Base-by-base conservation (phyloP, 2,888 invertebrate genomes). In the Clunio marinus region DNA sequence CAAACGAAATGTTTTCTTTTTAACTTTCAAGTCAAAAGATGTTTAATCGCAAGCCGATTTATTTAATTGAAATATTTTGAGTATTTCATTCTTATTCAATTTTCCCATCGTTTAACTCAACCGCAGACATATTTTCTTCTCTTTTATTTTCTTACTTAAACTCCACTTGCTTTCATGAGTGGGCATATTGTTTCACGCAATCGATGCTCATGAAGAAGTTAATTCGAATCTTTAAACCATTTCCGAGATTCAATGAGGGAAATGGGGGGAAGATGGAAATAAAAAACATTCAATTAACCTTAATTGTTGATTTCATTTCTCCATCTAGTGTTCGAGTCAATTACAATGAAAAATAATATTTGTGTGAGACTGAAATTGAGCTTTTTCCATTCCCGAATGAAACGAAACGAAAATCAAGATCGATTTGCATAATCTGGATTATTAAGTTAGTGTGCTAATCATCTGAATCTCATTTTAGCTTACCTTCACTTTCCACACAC, bases 361-460 rank as follows among this genome's bases (percentile, higher is more conserved):
- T 25, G n/a, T 25, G 55, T n/a, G 25, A 57, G 27, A 25, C 59
- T 59, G 32, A 59, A 59, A 59, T 32, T 59, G 17, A 15, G 32
- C 22, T 32, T 28, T 7, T 3, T 8, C 32, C 20, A 20, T 46
- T 17, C 20, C 13, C 13, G 20, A 60, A 22, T 37, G 13, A n/a
- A 58, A 15, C 2, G n/a, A 32, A 22, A 55, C 15, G 17, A 59
- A 59, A 45, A n/a, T 45, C 7, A 45, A n/a, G 25, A 57, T 45
- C 46, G 20, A 46, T 63, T 63, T 46, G 62, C 62, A 62, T 62
- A 45, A 63, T 63, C 46, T 35, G 27, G 27, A 25, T 46, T 37
- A 62, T 63, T 63, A 46, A 63, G 63, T 63, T 46, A 63, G 63
- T 63, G 20, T 63, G 63, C 45, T 63, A 63, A 63, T 63, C 20